A percentile compares a stretch with the other conserved stretches of the same genome.
These are phyloP conservation scores for Drosophila pectinifera DNA, from an alignment of 1,140 invertebrate species.

Conservation along the genomic window DNA sequence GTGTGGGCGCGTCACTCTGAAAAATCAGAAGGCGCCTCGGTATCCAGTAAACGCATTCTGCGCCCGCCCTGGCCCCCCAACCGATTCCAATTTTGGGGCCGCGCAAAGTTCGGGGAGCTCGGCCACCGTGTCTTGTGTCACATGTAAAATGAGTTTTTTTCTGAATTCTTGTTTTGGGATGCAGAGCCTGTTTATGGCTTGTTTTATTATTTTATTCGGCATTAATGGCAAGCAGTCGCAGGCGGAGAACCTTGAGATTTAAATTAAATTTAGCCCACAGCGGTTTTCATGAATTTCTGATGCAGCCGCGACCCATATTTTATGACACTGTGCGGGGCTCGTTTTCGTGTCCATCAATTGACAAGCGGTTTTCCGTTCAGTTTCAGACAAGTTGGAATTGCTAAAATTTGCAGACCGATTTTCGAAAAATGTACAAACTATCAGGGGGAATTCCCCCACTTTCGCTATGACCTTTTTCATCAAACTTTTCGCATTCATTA, in stretches of 20 bases:
- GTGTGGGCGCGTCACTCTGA: constrained; percentile 49
- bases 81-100: constrained; percentile 41
- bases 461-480: constrained; percentile 17
- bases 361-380: constrained; percentile 45
- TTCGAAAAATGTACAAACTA: constrained; percentile 33
- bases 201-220: constrained; percentile 48
- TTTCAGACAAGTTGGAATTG: constrained; percentile 47
- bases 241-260: background rate
- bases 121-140: constrained; percentile 42
- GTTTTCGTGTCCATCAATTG: constrained; percentile 19
- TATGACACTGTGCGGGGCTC: constrained; percentile 21
- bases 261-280: constrained; percentile 19
- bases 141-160: constrained; percentile 36
- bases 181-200: constrained; percentile 25
- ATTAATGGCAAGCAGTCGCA: constrained; percentile 25
- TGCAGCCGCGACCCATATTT: background rate
- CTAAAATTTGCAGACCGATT: constrained; percentile 46
- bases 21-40: constrained; percentile 54
- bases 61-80: constrained; percentile 15
- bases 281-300: constrained; percentile 11
- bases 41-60: constrained; percentile 38
- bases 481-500: constrained; percentile 62
- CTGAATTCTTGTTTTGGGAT: background rate
- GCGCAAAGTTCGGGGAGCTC: constrained; percentile 21
- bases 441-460: constrained; percentile 4